Conservation (phyloP, 1,140 invertebrate species). For the Cydia splendana region DNA sequence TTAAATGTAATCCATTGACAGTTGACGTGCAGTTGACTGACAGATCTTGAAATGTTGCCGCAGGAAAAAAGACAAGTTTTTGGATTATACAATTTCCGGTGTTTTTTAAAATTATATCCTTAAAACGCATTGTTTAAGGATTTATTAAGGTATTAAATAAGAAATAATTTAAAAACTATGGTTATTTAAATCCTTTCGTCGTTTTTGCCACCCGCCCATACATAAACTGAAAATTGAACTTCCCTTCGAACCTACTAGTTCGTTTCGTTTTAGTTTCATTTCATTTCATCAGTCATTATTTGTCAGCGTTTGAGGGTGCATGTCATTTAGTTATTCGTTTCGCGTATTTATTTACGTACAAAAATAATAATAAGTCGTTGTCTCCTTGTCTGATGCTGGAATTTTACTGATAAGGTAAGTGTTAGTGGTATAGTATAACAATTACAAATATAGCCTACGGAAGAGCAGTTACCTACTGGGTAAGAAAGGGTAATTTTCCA, state of each 20-base stretch:
- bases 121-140: no score
- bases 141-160: no score
- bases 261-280: not conserved
- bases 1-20: not conserved
- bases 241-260: not conserved
- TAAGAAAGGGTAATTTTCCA: not conserved
- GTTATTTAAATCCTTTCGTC: not conserved
- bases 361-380: not conserved
- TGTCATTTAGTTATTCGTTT: not conserved
- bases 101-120: not conserved
- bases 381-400: not conserved
- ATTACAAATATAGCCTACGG: not conserved
- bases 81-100: not conserved
- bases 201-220: not conserved
- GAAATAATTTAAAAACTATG: no score
- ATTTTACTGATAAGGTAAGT: not conserved
- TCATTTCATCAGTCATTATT: not conserved
- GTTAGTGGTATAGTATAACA: not conserved
- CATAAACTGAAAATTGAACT: not conserved
- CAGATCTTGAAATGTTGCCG: not conserved
- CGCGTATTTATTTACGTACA: constrained; percentile 25
- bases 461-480: not conserved
- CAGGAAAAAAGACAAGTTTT: not conserved
- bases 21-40: not conserved
- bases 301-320: not conserved